Base-by-base conservation (phyloP, 2,888 invertebrate genomes). In the Biston betularia region DNA sequence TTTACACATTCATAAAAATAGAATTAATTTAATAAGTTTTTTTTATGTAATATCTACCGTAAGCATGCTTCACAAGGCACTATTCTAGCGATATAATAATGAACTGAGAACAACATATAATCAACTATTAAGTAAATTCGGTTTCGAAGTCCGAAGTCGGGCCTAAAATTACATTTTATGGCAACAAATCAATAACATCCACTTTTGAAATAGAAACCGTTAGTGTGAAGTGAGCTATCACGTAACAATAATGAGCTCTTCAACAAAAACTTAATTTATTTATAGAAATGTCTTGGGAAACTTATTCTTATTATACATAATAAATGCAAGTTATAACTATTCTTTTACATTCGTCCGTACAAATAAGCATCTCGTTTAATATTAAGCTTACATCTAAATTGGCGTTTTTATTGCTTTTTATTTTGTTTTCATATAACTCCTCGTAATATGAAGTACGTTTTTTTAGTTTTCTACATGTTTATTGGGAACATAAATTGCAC, bases 21-120 rank as follows among this genome's bases (percentile, higher is more conserved):
- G 82, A 78, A 84, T 82, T 83, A 81, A 79, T 83, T 84, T 83
- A 83, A 83, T 61, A 60, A 50, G 61, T 53, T 59, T 67, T 63
- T 49, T 48, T 49, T 48, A 38, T 62, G 79, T 84, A 83, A 79
- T 82, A 79, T 84, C 85, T 83, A 87, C 80, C 83, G 81, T 90
- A 92, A 92, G 93, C 93, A 92, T 92, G 91, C 92, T 83, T 92
- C 89, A 54, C 66, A 93, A 93, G 93, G 93, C 93, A 93, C 93
- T 93, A 93, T 89, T 84, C 93, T 93, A 93, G 91, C 89, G 89
- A 92, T 89, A 90, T 88, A 77, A 79, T 89, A 89, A 79, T 79
- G 79, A 91, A 87, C 77, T 69, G 73, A 82, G 63, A 85, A 84
- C 75, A 82, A 86, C 80, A 76, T 75, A 83, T 75, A 83, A 88